phyloP scores from a whole-genome alignment of 2,888 invertebrate species.

The Octodonta nipae region DNA sequence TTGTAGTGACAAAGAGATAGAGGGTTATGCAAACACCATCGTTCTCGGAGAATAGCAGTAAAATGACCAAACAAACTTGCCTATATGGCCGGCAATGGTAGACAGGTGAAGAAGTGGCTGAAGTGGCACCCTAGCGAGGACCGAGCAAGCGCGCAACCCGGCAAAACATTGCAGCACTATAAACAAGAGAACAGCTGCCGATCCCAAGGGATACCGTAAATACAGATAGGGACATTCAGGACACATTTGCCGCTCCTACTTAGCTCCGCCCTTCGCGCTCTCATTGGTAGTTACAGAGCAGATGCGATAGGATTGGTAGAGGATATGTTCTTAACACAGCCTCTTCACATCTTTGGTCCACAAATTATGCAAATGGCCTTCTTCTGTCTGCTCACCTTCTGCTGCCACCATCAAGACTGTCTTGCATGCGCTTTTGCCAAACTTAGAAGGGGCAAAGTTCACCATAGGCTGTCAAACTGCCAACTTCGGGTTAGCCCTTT shows the following conservation, averaged over 20 bases:
- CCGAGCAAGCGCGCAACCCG: slow-evolving; percentile 21
- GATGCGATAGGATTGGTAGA: slow-evolving; percentile 15
- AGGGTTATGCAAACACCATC: slow-evolving; percentile 5
- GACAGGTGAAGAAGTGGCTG: slow-evolving; percentile 31
- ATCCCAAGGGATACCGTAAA: slow-evolving; percentile 19
- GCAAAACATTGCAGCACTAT: slow-evolving; percentile 11
- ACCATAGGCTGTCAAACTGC: slow-evolving; percentile 7
- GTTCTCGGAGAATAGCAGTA: slow-evolving; percentile 9
- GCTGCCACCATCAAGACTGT: slow-evolving; percentile 24
- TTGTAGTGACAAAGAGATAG: background rate
- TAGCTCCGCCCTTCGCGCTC: slow-evolving; percentile 9
- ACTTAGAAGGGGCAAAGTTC: slow-evolving; percentile 30
- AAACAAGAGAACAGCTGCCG: slow-evolving; percentile 19
- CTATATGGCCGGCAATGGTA: slow-evolving; percentile 20
- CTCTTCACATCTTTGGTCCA: slow-evolving; percentile 23
- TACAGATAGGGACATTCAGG: slow-evolving; percentile 10
- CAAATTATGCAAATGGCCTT: slow-evolving; percentile 32
- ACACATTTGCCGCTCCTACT: slow-evolving; percentile 10
- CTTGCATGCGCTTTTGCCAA: slow-evolving; percentile 31
- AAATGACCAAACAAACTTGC: slow-evolving; percentile 15
- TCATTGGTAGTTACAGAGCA: slow-evolving; percentile 17
- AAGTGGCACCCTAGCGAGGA: slow-evolving; percentile 27
- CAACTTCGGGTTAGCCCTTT: slow-evolving; percentile 1
- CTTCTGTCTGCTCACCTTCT: slow-evolving; percentile 28
- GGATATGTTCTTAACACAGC: slow-evolving; percentile 14